Base-by-base conservation (phyloP, 2,113 vertebrate species). In the Setophaga petechia region DNA sequence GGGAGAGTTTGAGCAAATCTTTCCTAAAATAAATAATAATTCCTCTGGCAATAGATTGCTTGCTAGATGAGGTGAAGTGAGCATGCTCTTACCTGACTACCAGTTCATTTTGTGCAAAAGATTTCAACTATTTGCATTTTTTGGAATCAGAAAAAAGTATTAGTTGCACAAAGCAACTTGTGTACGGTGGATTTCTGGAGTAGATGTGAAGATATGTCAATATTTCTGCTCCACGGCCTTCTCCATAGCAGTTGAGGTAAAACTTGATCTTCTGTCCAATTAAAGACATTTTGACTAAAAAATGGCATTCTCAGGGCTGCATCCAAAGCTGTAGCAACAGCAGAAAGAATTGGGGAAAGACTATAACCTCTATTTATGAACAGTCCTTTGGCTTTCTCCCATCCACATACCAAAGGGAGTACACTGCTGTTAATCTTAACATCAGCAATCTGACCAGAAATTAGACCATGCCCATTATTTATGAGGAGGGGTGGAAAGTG, bases 381-480 rank as follows among this genome's bases (percentile, higher is more conserved):
- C 5, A 72, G 31, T 55, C 35, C 31, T 89, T 75, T 78, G 35
- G 35, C 44, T 78, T 78, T 82, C 41, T 54, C 61, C 33, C 22
- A 47, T 61, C 35, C 1, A 1, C 65, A 30, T 25, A 28, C 19
- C 44, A 89, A 89, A 79, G 30, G 5, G 12, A 73, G 71, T 31
- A 76, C 87, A 87, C 41, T 10, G 4, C 44, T 65, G 19, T 25
- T 94, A 89, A 93, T 93, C 90, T 89, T 67, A 59, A 75, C 39
- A 81, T 73, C 87, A 86, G 47, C 54, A 30, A 59, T 58, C 78
- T 79, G 62, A 59, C 30, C 1, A 1, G 78, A 95, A 95, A 94
- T 93, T 87, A 90, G 71, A 90, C 58, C 31, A 85, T 61, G 44
- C 61, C 84, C 44, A 27, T 93, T 87, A 90, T 96, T 95, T 81